These are phyloP conservation scores for Cheilosia pagana DNA, from an alignment of 2,888 invertebrate genomes.

Conservation along the genomic window DNA sequence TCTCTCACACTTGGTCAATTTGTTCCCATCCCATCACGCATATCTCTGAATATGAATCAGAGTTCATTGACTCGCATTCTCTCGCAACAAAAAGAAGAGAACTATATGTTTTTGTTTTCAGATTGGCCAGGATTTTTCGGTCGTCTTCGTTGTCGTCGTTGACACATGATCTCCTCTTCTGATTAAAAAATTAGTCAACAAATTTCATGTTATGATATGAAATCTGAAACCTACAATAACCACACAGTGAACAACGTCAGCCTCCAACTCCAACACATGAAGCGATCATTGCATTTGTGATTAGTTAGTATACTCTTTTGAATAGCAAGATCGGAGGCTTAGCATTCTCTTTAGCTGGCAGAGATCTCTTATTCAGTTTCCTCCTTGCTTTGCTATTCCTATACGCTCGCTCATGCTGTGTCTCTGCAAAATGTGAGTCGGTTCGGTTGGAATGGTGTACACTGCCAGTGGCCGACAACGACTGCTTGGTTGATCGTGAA, in stretches of 20 bases:
- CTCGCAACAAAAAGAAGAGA: constrained; percentile 19
- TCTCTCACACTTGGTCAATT: constrained; percentile 17
- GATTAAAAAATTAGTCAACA: constrained; percentile 52
- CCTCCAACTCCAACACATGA: not conserved
- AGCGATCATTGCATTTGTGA: constrained; percentile 27
- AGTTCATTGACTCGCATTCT: constrained; percentile 48
- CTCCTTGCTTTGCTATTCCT: not conserved
- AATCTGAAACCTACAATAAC: constrained; percentile 19
- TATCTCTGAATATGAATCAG: constrained; percentile 6
- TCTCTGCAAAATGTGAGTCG: constrained; percentile 26
- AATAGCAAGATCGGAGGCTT: constrained; percentile 12
- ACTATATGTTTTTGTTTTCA: constrained; percentile 33
- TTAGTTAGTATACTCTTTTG: constrained; percentile 32
- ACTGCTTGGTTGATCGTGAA: constrained; percentile 53
- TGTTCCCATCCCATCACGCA: constrained; percentile 5
- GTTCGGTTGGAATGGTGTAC: constrained; percentile 12
- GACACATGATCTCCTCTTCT: constrained; percentile 51
- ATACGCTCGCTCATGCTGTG: not conserved
- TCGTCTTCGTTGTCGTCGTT: not conserved
- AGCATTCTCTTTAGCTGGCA: constrained; percentile 30
- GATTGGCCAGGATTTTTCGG: constrained; percentile 1
- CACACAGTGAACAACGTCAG: too few species aligned
- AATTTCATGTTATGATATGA: constrained; percentile 59
- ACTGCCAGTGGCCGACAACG: constrained; percentile 8
- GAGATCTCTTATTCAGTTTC: constrained; percentile 23